These are phyloP conservation scores for Sciurus carolinensis DNA, from an alignment of 2,797 vertebrate species.

Conservation along the genomic window DNA sequence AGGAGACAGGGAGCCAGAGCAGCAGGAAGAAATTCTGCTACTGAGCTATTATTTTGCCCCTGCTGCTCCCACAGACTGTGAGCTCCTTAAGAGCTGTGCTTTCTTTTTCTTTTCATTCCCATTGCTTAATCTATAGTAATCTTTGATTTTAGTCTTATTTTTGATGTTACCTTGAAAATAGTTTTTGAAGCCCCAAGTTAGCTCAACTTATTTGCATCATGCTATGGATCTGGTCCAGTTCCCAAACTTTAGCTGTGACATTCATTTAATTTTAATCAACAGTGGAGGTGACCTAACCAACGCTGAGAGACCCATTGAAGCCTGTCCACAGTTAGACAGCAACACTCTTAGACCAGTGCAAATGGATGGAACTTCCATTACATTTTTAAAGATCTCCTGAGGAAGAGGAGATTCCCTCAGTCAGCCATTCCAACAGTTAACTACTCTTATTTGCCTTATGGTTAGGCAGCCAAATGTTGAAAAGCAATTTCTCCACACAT, in stretches of 20 bases:
- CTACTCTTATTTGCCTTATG: conserved; percentile 81
- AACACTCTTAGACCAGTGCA: neutral
- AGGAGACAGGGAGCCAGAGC: neutral
- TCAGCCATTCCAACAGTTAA: conserved; percentile 79
- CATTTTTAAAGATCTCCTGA: conserved; percentile 75
- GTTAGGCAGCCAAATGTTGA: conserved; percentile 82
- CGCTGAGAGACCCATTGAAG: conserved; percentile 9
- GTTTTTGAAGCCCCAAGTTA: conserved; percentile 33
- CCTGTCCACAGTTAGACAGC: neutral
- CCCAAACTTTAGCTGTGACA: neutral
- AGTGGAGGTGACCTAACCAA: conserved; percentile 52
- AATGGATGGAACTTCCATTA: conserved; percentile 51
- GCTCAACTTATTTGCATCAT: conserved; percentile 49
- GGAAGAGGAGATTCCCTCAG: conserved; percentile 72
- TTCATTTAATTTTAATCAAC: conserved; percentile 62
- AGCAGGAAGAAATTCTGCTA: neutral
- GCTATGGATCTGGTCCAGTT: neutral
- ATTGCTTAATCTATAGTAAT: neutral
- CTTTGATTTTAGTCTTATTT: conserved; percentile 36
- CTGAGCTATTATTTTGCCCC: neutral
- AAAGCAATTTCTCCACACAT: conserved; percentile 82
- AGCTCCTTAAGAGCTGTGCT: neutral
- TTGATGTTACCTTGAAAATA: conserved; percentile 37
- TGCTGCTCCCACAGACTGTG: neutral
- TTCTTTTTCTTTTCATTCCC: neutral